phyloP scores from a whole-genome alignment of 2,113 vertebrate genomes.

The Mormyrus lacerda region DNA sequence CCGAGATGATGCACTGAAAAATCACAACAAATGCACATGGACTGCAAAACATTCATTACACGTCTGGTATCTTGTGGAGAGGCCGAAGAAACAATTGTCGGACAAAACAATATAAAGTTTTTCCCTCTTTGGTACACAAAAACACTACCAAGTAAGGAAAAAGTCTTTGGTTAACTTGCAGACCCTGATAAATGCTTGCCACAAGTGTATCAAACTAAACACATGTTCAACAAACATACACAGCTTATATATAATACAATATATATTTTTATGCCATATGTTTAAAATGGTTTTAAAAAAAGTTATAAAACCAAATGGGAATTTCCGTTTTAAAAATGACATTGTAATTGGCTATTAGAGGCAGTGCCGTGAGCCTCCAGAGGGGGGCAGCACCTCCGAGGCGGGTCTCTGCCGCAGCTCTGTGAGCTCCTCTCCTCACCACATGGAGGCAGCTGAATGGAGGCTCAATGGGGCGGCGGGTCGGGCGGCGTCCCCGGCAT shows the following conservation, averaged over 20 bases:
- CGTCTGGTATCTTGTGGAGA: not conserved
- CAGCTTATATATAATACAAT: not conserved
- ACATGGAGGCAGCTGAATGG: not conserved
- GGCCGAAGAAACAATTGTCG: not conserved
- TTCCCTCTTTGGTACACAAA: not conserved
- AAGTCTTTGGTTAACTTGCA: constrained; percentile 48
- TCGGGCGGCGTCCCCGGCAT: constrained; percentile 21
- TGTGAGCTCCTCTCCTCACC: not conserved
- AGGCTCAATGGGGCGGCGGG: not conserved
- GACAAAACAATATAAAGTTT: not conserved
- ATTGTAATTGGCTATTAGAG: not conserved
- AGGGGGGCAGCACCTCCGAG: not conserved
- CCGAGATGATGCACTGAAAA: not conserved
- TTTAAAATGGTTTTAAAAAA: not conserved
- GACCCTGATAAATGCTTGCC: constrained; percentile 1
- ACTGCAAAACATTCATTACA: not conserved
- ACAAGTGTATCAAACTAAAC: constrained; percentile 22
- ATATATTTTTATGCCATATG: not conserved
- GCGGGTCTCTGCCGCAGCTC: not conserved
- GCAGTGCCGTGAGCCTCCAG: not conserved
- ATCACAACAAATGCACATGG: not conserved
- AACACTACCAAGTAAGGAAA: not conserved
- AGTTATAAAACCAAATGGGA: not conserved
- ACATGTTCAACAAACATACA: constrained; percentile 28
- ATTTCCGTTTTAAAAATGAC: not conserved